A percentile compares a stretch with the other conserved stretches of the same genome.
Conservation (phyloP, 1,140 invertebrate genomes). For the Eumeta japonica region DNA sequence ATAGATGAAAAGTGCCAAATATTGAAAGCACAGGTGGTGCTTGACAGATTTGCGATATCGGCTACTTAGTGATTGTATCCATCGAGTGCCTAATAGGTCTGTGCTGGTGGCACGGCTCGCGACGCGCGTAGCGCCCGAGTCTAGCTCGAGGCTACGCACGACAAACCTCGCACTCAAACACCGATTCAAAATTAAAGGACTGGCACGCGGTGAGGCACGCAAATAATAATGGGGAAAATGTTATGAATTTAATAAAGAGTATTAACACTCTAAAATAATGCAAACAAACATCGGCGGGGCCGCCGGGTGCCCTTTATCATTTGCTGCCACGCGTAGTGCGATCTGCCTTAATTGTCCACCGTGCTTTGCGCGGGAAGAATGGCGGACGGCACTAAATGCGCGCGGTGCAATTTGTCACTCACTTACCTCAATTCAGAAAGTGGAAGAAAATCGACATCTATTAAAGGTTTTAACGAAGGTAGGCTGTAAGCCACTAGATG, state of each 20-base stretch:
- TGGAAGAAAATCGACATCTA: constrained; percentile 92
- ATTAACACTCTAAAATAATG: constrained; percentile 26
- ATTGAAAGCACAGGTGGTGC: constrained; percentile 51
- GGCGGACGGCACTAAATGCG: too few relatives aligned
- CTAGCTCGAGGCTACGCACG: constrained; percentile 19
- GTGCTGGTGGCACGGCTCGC: constrained; percentile 15
- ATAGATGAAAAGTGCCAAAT: constrained; percentile 50
- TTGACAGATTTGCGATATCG: constrained; percentile 43
- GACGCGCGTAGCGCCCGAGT: not conserved
- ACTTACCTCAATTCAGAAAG: constrained; percentile 89
- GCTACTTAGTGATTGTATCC: constrained; percentile 38
- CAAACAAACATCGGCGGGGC: too few relatives aligned
- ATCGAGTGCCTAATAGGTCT: constrained; percentile 23
- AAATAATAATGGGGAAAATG: constrained; percentile 46
- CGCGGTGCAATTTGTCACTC: too few relatives aligned
- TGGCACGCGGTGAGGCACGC: constrained; percentile 35
- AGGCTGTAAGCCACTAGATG: constrained; percentile 89
- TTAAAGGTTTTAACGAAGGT: constrained; percentile 85
- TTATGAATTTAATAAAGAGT: constrained; percentile 32
- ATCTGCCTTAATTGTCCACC: too few relatives aligned
- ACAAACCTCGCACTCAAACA: constrained; percentile 39
- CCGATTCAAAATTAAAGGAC: constrained; percentile 33
- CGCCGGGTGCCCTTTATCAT: constrained; percentile 55
- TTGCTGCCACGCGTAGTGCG: too few relatives aligned
- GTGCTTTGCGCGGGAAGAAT: constrained; percentile 35